Evolutionary conservation across 2,888 invertebrate species (phyloP).

Genomic region (Agonum fuliginosum): DNA sequence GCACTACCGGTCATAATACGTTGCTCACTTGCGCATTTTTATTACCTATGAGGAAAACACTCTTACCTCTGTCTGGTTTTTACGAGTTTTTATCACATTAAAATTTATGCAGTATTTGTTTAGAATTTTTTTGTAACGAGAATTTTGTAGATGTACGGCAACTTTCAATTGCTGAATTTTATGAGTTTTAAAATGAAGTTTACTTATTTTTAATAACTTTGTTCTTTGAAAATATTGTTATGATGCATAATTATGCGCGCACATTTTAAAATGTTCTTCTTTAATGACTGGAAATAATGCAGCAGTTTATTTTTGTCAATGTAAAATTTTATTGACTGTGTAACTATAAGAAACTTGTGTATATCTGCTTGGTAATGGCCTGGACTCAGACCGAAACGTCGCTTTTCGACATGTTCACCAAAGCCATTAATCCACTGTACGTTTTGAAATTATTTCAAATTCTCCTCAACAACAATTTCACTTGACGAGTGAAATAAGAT

Average conservation of each 20-base stretch:
- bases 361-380: too few relatives aligned
- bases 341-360: too few relatives aligned
- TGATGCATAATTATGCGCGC: not conserved
- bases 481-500: too few relatives aligned
- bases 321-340: too few relatives aligned
- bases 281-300: not conserved
- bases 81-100: constrained; percentile 29
- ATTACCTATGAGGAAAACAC: not conserved
- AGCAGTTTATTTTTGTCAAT: too few relatives aligned
- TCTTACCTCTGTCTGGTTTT: not conserved
- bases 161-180: not conserved
- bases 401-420: too few relatives aligned
- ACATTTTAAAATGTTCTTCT: not conserved
- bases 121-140: constrained; percentile 7
- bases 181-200: constrained; percentile 13
- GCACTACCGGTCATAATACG: constrained; percentile 18
- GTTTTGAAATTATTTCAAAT: too few relatives aligned
- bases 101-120: constrained; percentile 8
- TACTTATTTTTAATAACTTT: not conserved
- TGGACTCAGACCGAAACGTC: too few relatives aligned
- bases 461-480: too few relatives aligned
- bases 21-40: constrained; percentile 34
- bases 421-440: too few relatives aligned
- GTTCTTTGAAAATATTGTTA: constrained; percentile 4
- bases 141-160: constrained; percentile 2